Evolutionary conservation across 1,140 invertebrate species (phyloP), one percentile per base, ranked within the genome.

Genomic region (Pteromalus puparum): DNA sequence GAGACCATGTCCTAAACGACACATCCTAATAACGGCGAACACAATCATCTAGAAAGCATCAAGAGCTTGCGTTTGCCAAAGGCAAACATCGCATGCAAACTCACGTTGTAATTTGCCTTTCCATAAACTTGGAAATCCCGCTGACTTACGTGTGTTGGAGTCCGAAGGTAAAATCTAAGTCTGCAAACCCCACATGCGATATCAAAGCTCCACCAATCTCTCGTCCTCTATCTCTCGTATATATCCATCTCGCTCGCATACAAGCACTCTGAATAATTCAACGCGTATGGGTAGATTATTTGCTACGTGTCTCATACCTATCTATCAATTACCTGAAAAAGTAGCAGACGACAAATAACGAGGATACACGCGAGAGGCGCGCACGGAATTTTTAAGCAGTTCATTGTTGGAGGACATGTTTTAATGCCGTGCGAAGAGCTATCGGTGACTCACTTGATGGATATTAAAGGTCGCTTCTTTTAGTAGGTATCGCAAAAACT

Each of bases 301-400:
- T 70, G 12, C 67, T 70, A 70, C 67, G 67, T 70, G 67, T 28
- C 24, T 70, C 67, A 5, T 12, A 13, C 18, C 67, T 13, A 70
- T 70, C 24, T 70, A 70, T 70, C 67, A 70, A 70, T 70, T 70
- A 70, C 67, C 24, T 10, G 67, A 30, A 70, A 28, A 70, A n/a
- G 7, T 26, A n/a, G 10, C 13, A 30, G 9, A 70, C 67, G 28
- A 28, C 28, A 70, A 70, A 30, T 70, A 70, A 70, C 67, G 4
- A 70, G 67, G 3, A 70, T 26, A 70, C 28, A 70, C 13, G 67
- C 67, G 67, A 70, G 12, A 30, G n/a, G 65, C 67, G 67, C 67
- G 67, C 24, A 13, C 26, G 67, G 67, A 70, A 70, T 70, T 28
- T 70, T 70, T 28, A 70, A 70, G 67, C 67, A 28, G 0, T 13